Percentiles rank a stretch among this genome's conserved stretches.
These are phyloP conservation scores for Embidobia sp. DNA, from an alignment of 2,888 invertebrate species.

Conservation along the genomic window DNA sequence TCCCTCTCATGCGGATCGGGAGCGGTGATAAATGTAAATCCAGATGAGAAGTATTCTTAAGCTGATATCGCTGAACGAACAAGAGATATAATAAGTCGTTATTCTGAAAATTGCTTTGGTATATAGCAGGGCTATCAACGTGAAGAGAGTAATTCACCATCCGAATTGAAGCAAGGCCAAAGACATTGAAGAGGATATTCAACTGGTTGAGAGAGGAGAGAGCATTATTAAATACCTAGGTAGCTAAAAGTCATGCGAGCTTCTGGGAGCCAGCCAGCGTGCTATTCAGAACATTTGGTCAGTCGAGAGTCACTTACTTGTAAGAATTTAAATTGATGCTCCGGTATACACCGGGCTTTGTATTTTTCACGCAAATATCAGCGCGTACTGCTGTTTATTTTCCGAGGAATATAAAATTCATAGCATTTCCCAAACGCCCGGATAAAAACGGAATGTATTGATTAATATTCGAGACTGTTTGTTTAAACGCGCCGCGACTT, in stretches of 20 bases:
- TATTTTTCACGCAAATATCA: conserved; percentile 45
- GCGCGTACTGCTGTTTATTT: conserved; percentile 26
- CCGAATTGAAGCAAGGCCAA: conserved; percentile 60
- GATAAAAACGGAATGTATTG: no score
- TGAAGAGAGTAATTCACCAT: conserved; percentile 57
- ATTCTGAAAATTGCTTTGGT: conserved; percentile 47
- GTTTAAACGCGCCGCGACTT: no score
- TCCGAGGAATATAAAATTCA: conserved; percentile 1
- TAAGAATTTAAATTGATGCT: conserved; percentile 62
- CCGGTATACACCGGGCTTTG: conserved; percentile 36
- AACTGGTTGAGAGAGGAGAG: conserved; percentile 57
- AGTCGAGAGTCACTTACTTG: conserved; percentile 59
- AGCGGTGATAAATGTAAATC: conserved; percentile 25
- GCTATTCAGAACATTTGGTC: conserved; percentile 62
- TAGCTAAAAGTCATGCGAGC: conserved; percentile 60
- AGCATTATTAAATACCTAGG: conserved; percentile 57
- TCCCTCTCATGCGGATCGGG: background rate
- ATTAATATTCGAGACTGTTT: no score
- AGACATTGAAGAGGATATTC: conserved; percentile 63
- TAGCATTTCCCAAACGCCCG: background rate
- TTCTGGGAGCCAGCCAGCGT: conserved; percentile 59
- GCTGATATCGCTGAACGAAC: conserved; percentile 28
- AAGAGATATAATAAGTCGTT: conserved; percentile 50
- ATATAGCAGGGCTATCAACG: conserved; percentile 48
- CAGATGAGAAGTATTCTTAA: conserved; percentile 18